Evolutionary conservation across 1,140 invertebrate species (phyloP), one percentile per base, ranked within the genome.

Genomic region (Temnothorax nylanderi): DNA sequence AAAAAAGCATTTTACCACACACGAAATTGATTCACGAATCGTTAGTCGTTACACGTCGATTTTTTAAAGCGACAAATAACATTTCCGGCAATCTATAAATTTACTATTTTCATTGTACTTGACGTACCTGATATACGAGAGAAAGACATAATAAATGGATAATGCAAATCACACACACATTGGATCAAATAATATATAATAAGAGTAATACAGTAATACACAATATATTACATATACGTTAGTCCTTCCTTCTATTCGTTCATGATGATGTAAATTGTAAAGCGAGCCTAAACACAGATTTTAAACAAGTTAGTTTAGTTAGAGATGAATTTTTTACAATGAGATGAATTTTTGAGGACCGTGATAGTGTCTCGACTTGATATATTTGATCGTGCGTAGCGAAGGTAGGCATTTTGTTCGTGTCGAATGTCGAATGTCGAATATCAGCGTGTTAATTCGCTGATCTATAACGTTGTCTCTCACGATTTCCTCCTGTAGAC

Each of bases 401-500:
- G 56, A 90, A 87, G 88, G 75, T 90, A 90, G 89, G 86, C 54
- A 51, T 85, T 87, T 64, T 82, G 32, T 76, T 75, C 47, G 76
- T 81, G 78, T 47, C 69, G 37, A 76, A 41, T 41, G 44, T 26
- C 26, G 26, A 26, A 26, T 26, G 26, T 26, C 26, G 26, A 26
- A 26, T 78, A 47, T 69, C 32, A 69, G 54, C 49, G 60, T 71
- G 62, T 65, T 76, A 51, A 21, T 58, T 54, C 65, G 8, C 11
- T 13, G 13, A 32, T 67, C 60, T 47, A 69, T 49, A 86, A 81
- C 56, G 3, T 32, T 47, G 11, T 49, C 47, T 41, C 10, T 13
- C 26, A 58, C 56, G 13, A 54, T 88, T 90, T 88, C 86, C 86
- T 89, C 76, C 64, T 18, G 1, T 95, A 98, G 97, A 94, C 96